phyloP scores from a whole-genome alignment of 1,140 invertebrate species.

The Chrysoperla carnea region DNA sequence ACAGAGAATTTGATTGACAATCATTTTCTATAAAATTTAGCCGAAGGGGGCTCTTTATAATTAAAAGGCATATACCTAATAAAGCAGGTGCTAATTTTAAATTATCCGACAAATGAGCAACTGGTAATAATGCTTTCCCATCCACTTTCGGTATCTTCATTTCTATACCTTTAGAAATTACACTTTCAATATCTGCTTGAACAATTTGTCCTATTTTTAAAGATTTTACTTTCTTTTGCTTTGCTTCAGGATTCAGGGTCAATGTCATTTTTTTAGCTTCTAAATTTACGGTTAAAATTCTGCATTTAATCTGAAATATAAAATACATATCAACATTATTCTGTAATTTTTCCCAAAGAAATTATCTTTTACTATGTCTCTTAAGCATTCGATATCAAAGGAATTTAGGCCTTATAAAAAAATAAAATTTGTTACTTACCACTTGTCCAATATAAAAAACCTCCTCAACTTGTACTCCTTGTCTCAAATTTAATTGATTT shows the following conservation, averaged over 20 bases:
- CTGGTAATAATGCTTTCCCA: conserved; percentile 20
- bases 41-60: not conserved
- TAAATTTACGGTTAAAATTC: conserved; percentile 1
- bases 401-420: not conserved
- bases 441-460: conserved; percentile 40
- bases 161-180: conserved; percentile 18
- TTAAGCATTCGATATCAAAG: too few species aligned
- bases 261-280: conserved; percentile 6
- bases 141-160: conserved; percentile 15
- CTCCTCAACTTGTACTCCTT: conserved; percentile 21
- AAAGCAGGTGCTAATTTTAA: conserved; percentile 8
- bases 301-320: conserved; percentile 7
- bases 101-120: conserved; percentile 14
- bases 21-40: too few species aligned
- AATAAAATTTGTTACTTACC: conserved; percentile 19
- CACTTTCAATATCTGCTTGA: conserved; percentile 15
- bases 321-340: too few species aligned
- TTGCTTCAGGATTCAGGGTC: not conserved
- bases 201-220: conserved; percentile 17
- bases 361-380: too few species aligned
- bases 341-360: too few species aligned
- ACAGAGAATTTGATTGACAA: too few species aligned
- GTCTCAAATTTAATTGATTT: conserved; percentile 26
- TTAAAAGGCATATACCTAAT: not conserved
- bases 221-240: not conserved